A percentile compares a stretch with the other conserved stretches of the same genome.
These are phyloP conservation scores for Macrostomum cliftonense DNA, from an alignment of 2,888 invertebrate genomes.

Conservation along the genomic window DNA sequence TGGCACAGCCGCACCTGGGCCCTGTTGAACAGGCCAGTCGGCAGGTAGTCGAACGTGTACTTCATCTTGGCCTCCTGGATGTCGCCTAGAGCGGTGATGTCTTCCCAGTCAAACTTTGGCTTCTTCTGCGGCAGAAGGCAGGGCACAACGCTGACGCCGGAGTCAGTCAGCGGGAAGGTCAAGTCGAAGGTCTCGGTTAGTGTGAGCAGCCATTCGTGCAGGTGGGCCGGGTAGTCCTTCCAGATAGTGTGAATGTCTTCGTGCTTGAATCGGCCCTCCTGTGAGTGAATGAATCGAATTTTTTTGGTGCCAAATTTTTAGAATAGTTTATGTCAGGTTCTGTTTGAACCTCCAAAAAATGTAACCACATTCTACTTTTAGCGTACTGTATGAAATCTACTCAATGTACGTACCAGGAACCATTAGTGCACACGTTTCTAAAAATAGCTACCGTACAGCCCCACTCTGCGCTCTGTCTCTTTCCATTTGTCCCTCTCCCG, in stretches of 20 bases:
- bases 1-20: conserved; percentile 34
- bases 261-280: conserved; percentile 27
- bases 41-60: conserved; percentile 33
- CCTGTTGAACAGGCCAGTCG: conserved; percentile 35
- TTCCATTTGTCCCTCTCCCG: too few species aligned
- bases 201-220: conserved; percentile 30
- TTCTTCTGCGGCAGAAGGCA: conserved; percentile 30
- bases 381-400: too few species aligned
- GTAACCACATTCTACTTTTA: too few species aligned
- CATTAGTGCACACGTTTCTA: too few species aligned
- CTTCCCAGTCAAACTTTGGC: conserved; percentile 17
- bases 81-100: conserved; percentile 6
- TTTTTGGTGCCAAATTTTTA: too few species aligned
- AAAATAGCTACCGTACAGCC: too few species aligned
- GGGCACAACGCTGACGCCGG: conserved; percentile 30
- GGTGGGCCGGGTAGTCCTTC: conserved; percentile 19
- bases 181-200: conserved; percentile 36
- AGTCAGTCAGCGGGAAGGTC: conserved; percentile 25
- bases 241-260: conserved; percentile 24
- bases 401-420: too few species aligned
- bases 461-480: too few species aligned
- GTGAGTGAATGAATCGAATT: not conserved
- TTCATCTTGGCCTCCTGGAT: conserved; percentile 24
- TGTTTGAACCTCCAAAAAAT: too few species aligned
- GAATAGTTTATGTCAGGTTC: too few species aligned